Conservation (phyloP, 2,113 vertebrate species). For the Prunella himalayana region DNA sequence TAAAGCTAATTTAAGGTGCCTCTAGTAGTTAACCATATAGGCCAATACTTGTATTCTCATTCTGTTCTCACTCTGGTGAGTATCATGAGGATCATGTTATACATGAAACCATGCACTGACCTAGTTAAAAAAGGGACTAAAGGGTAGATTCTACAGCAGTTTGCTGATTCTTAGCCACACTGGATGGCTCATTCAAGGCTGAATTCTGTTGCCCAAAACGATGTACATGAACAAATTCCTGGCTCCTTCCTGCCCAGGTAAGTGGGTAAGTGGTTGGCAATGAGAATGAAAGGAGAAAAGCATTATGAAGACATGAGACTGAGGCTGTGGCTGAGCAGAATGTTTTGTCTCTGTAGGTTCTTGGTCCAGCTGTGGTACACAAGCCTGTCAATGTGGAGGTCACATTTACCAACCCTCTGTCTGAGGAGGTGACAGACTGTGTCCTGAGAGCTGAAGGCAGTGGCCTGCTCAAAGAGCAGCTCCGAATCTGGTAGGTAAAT, state of each 20-base stretch:
- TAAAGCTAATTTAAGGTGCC: background rate
- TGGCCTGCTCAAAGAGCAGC: slow-evolving; percentile 28
- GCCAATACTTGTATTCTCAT: background rate
- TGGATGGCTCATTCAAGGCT: background rate
- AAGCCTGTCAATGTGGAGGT: slow-evolving; percentile 14
- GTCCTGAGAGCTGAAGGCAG: slow-evolving; percentile 66
- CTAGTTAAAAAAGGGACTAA: background rate
- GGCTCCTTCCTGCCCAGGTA: background rate
- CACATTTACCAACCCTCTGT: slow-evolving; percentile 35
- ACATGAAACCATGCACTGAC: background rate
- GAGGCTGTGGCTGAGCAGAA: background rate
- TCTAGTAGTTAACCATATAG: background rate
- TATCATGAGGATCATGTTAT: background rate
- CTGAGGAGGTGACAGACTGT: background rate
- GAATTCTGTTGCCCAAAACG: background rate
- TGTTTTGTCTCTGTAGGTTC: background rate
- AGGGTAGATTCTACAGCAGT: background rate
- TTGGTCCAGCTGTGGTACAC: background rate
- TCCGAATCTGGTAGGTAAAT: background rate
- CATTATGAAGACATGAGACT: background rate
- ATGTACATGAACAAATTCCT: background rate
- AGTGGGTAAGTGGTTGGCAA: background rate
- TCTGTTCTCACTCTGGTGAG: background rate
- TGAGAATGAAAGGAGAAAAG: background rate
- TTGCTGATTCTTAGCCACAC: background rate